Conservation (phyloP, 2,113 vertebrate genomes). For the Melanotaenia duboulayi region DNA sequence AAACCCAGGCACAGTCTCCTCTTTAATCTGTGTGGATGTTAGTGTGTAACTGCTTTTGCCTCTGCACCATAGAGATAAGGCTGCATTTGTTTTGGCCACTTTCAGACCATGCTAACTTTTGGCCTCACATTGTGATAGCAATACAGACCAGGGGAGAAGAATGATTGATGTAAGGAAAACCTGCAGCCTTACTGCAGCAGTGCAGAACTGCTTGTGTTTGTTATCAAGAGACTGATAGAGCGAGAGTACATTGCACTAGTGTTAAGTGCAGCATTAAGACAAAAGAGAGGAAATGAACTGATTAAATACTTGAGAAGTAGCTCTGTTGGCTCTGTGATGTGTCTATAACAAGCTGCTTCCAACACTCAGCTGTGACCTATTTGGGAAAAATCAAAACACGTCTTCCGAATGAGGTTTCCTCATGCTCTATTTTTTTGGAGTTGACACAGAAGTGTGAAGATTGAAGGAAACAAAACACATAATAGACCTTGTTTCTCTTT, state of each 20-base stretch:
- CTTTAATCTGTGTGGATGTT: conserved; percentile 74
- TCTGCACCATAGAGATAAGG: conserved; percentile 79
- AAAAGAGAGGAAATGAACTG: conserved; percentile 23
- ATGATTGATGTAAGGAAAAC: conserved; percentile 24
- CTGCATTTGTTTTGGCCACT: conserved; percentile 69
- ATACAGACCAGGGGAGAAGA: conserved; percentile 35
- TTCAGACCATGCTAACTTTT: conserved; percentile 42
- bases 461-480: no score
- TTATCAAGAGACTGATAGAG: conserved; percentile 18
- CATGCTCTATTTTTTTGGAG: not conserved
- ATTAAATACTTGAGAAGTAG: conserved; percentile 18
- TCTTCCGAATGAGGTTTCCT: conserved; percentile 3
- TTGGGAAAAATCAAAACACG: conserved; percentile 7
- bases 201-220: conserved; percentile 27
- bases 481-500: not conserved
- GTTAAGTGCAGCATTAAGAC: conserved; percentile 23
- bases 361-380: conserved; percentile 30
- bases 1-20: conserved; percentile 74
- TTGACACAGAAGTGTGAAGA: not conserved
- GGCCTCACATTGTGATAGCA: conserved; percentile 54
- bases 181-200: conserved; percentile 16
- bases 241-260: not conserved
- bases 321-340: conserved; percentile 14
- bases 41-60: conserved; percentile 48
- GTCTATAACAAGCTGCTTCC: conserved; percentile 20